Base-by-base conservation (phyloP, 2,113 vertebrate genomes). In the Blennius ocellaris region DNA sequence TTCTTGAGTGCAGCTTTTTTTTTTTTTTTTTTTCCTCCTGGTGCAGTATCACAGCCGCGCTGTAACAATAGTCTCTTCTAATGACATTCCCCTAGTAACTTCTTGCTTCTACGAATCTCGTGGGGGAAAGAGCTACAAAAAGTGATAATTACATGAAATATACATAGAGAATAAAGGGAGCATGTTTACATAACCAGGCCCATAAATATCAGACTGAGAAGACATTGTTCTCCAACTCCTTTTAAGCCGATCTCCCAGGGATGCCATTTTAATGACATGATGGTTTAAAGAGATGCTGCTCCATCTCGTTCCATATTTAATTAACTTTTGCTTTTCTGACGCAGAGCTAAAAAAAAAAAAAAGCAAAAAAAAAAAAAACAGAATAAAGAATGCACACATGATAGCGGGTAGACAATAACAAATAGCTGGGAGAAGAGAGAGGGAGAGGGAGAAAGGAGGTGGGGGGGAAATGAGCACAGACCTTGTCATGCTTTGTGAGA, bases 131-230 rank as follows among this genome's bases (percentile, higher is more conserved):
- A 73, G 94, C 94, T 95, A 97, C 96, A 97, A 96, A 97, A 97
- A 96, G 93, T 97, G 97, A 98, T 99, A 97, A 99, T 98, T 97
- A 97, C 97, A 97, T 98, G 96, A 98, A 97, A 97, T 97, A 97
- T 97, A 98, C 96, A 97, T 97, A 95, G 95, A 96, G 96, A 97
- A 97, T 96, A 97, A 98, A 97, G 94, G 88, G 90, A 95, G 94
- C 96, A 94, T 96, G 97, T 97, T 99, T 98, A 97, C 96, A 97
- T 97, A 98, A 97, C 96, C 95, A 94, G 94, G 91, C 96, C 96
- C 96, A 96, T 97, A 98, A 98, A 97, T 97, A 97, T 97, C 96
- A 96, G 95, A 97, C 96, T 96, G 96, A 97, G 96, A 94, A 96
- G 94, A 95, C 96, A 97, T 98, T 98, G 95, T 98, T 97, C 96